Conservation (phyloP, 2,113 vertebrate species). For the Sturnira hondurensis region DNA sequence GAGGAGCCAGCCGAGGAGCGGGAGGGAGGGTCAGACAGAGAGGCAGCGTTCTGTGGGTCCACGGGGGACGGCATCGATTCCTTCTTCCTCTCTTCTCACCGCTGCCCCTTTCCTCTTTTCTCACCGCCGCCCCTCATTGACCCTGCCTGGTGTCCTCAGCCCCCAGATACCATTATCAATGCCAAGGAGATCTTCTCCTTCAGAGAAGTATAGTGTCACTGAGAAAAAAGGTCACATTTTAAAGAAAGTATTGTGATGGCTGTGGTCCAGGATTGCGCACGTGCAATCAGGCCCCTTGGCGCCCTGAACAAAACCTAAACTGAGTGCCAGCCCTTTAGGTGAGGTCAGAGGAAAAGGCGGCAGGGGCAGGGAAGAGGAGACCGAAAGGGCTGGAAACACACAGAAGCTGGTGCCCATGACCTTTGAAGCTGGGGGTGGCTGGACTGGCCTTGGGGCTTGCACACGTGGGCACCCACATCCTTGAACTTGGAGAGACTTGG, state of each 20-base stretch:
- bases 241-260: not conserved
- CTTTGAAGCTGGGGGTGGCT: not conserved
- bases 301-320: not conserved
- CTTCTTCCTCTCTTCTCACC: rapidly evolving
- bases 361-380: not conserved
- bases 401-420: not conserved
- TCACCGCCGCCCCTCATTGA: rapidly evolving
- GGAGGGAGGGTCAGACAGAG: too few species aligned
- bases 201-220: not conserved
- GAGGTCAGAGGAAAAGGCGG: not conserved
- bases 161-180: too few species aligned
- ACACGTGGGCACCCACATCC: not conserved
- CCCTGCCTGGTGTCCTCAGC: too few species aligned
- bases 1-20: too few species aligned
- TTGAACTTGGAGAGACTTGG: not conserved
- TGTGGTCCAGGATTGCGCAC: not conserved
- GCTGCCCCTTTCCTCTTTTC: too few species aligned
- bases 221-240: not conserved
- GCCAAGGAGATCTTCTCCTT: not conserved
- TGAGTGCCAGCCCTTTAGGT: not conserved
- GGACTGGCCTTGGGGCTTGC: too few species aligned
- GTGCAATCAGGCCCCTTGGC: not conserved
- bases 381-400: not conserved
- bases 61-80: too few species aligned
- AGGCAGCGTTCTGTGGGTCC: too few species aligned